Evolutionary conservation across 1,140 invertebrate genomes (phyloP).

Genomic region (Bathynomus jamesi): DNA sequence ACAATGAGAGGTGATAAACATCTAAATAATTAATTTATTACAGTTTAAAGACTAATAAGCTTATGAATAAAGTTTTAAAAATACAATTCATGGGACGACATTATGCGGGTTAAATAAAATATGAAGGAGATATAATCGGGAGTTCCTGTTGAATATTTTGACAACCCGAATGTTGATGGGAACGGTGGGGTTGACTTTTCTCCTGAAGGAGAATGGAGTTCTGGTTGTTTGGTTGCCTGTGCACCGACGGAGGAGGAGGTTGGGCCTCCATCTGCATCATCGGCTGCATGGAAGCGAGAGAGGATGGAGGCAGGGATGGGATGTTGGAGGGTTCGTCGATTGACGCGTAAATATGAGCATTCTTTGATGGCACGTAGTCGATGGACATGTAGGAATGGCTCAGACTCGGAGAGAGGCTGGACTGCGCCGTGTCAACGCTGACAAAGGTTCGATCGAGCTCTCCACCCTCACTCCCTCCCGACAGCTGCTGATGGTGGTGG

Average conservation of each 20-base stretch:
- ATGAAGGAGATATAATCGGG: background rate
- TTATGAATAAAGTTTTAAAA: background rate
- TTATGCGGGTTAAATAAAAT: background rate
- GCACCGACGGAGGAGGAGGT: background rate
- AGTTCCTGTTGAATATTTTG: background rate
- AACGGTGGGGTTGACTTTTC: background rate
- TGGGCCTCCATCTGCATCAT: background rate
- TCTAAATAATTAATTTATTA: background rate
- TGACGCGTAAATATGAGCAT: constrained; percentile 47
- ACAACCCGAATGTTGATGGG: background rate
- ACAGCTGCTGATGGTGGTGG: constrained; percentile 37
- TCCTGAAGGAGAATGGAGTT: background rate
- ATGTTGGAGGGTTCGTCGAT: constrained; percentile 46
- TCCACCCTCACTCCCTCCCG: constrained; percentile 38
- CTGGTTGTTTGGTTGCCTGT: background rate
- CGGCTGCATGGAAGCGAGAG: background rate
- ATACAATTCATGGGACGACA: no score
- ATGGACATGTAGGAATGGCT: constrained; percentile 39
- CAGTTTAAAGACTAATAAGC: background rate
- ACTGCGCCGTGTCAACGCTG: constrained; percentile 35
- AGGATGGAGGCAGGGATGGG: background rate
- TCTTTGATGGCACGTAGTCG: constrained; percentile 38
- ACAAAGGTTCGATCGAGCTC: constrained; percentile 38
- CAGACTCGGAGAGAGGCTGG: constrained; percentile 29
- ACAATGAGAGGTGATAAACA: background rate